phyloP scores from a whole-genome alignment of 2,888 invertebrate genomes.

The Diloba caeruleocephala region DNA sequence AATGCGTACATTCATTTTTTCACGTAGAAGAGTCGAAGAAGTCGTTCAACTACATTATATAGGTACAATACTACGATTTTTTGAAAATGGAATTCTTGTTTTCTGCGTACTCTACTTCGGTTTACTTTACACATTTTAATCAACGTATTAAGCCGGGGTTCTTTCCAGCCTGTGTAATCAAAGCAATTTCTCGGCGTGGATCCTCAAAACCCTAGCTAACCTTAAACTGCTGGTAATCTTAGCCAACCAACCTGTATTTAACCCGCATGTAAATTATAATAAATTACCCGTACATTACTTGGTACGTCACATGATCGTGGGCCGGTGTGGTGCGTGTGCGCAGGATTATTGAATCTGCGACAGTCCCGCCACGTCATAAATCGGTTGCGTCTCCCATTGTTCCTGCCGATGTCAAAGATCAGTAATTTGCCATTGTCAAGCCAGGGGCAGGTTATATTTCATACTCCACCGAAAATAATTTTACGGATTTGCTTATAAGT shows the following conservation, averaged over 20 bases:
- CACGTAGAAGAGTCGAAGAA: background rate
- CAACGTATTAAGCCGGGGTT: slow-evolving; percentile 17
- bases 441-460: slow-evolving; percentile 59
- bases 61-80: too few species aligned
- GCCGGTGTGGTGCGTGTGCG: slow-evolving; percentile 68
- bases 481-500: slow-evolving; percentile 1
- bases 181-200: slow-evolving; percentile 41
- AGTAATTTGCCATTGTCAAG: slow-evolving; percentile 85
- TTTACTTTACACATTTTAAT: slow-evolving; percentile 21
- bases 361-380: slow-evolving; percentile 74
- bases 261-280: slow-evolving; percentile 63
- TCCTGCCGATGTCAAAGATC: slow-evolving; percentile 86
- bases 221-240: slow-evolving; percentile 46
- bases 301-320: slow-evolving; percentile 63
- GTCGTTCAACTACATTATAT: too few species aligned
- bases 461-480: slow-evolving; percentile 30
- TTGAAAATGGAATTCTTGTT: too few species aligned
- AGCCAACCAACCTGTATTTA: slow-evolving; percentile 58
- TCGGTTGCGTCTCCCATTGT: slow-evolving; percentile 81
- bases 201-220: slow-evolving; percentile 47
- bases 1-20: slow-evolving; percentile 9
- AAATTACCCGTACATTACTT: slow-evolving; percentile 59
- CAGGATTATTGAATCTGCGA: slow-evolving; percentile 73
- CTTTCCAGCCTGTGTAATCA: slow-evolving; percentile 29
- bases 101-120: background rate